Evolutionary conservation across 2,797 vertebrate species (phyloP), one percentile per base, ranked within the genome.

Genomic region (Pipistrellus pygmaeus): DNA sequence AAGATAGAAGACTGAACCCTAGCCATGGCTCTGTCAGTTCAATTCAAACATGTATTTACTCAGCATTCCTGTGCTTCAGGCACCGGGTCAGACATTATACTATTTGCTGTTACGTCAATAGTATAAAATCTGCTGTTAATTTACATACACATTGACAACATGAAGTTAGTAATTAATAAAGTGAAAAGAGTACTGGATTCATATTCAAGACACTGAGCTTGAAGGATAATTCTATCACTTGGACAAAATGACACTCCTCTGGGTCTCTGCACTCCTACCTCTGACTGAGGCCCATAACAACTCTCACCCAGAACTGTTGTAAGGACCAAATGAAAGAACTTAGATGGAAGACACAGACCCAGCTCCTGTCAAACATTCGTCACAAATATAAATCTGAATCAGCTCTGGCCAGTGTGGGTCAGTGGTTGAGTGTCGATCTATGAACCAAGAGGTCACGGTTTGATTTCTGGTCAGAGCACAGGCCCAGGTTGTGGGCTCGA

Each of bases 301-400:
- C 60, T 85, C 44, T 81, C n/a, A 44, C 51, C 71, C 66, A 78
- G 27, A 41, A 68, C 3, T 62, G 21, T 27, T 78, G 2, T 60
- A 62, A 92, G 51, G n/a, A 83, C 48, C 64, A 41, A 92, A 25
- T 25, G 23, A 83, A 78, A 96, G 81, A 92, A 30, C 14, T 53
- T 21, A 84, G 9, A 13, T 81, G 41, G 44, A 84, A 73, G 51
- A 53, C 84, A 62, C 4, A 41, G 48, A 68, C 48, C 41, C 27
- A 88, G 30, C 23, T 62, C 55, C 69, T 55, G 35, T 27, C n/a
- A 88, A 88, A 82, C 53, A 32, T 75, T 1, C 83, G 25, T 72
- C 23, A 64, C 32, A 80, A 76, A 91, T 69, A 77, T 55, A 77
- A 77, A 86, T 78, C n/a, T 75, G 64, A 91, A 86, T 94, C 64